These are phyloP conservation scores for Thereva nobilitata DNA, from an alignment of 2,888 invertebrate species.

Conservation along the genomic window DNA sequence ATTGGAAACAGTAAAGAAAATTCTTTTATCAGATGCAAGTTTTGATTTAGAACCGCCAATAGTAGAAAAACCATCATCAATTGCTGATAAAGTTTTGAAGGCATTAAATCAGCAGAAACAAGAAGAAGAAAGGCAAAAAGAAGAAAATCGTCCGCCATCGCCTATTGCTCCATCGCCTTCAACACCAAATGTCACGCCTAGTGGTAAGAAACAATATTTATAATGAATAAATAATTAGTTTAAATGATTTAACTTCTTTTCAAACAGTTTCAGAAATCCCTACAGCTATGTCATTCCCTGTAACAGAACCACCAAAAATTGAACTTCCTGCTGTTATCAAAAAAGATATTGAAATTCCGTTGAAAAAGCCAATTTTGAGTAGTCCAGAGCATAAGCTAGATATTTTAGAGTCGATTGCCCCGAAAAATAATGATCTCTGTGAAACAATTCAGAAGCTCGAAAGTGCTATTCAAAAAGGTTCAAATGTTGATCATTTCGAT, in stretches of 20 bases:
- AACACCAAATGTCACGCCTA: not conserved
- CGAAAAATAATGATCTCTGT: conserved; percentile 65
- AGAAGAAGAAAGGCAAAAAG: conserved; percentile 53
- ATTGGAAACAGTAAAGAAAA: conserved; percentile 54
- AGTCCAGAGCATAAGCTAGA: conserved; percentile 54
- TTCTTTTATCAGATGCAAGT: conserved; percentile 51
- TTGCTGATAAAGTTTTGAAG: conserved; percentile 67
- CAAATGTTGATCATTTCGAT: conserved; percentile 53
- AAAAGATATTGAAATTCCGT: conserved; percentile 45
- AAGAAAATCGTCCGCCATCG: conserved; percentile 48
- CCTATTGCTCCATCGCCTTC: conserved; percentile 51
- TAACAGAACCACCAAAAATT: conserved; percentile 52
- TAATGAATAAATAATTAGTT: not conserved
- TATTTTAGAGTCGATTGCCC: conserved; percentile 54
- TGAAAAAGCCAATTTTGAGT: conserved; percentile 48
- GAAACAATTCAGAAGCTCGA: conserved; percentile 67
- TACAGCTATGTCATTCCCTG: conserved; percentile 9
- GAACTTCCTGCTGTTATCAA: conserved; percentile 44
- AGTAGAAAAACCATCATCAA: conserved; percentile 61
- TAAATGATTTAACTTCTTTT: not conserved
- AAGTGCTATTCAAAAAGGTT: conserved; percentile 49
- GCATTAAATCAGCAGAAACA: conserved; percentile 64
- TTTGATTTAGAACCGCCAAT: conserved; percentile 55
- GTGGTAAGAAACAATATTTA: too few relatives aligned
- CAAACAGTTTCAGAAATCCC: conserved; percentile 3